phyloP scores from a whole-genome alignment of 2,113 vertebrate species.

The Chaetura pelagica region DNA sequence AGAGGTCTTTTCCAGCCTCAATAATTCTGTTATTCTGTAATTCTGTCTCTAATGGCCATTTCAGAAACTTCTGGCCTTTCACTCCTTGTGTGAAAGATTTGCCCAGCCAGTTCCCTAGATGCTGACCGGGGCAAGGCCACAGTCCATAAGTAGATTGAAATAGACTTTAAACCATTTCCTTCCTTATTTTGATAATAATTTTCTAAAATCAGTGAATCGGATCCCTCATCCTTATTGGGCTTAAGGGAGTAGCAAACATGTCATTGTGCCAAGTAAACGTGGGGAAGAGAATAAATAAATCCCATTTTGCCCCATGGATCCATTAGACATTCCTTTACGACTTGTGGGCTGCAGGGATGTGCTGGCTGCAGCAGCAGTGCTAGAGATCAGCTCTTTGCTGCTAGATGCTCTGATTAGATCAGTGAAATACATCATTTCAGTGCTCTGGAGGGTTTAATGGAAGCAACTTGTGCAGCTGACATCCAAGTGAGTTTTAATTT shows the following conservation, averaged over 20 bases:
- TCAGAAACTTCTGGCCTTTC: background rate
- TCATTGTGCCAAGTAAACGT: background rate
- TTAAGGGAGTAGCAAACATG: background rate
- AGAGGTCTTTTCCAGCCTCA: no score
- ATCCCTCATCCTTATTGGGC: background rate
- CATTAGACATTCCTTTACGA: background rate
- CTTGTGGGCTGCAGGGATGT: background rate
- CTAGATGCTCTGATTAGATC: background rate
- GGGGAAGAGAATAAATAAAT: background rate
- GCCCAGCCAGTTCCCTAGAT: background rate
- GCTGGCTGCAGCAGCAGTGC: background rate
- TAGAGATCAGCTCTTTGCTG: background rate
- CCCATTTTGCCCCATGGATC: background rate
- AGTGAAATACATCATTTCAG: background rate
- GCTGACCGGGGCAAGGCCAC: background rate
- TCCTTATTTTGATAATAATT: background rate
- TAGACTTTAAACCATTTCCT: background rate
- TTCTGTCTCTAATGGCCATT: background rate
- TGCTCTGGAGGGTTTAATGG: background rate
- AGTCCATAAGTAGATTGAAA: background rate
- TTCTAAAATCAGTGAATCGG: background rate
- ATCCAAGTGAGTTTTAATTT: background rate
- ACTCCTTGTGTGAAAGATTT: background rate
- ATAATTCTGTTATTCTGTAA: no score
- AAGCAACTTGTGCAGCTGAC: background rate